These are phyloP conservation scores for Anoura caudifer DNA, from an alignment of 2,113 vertebrate genomes.

Conservation along the genomic window DNA sequence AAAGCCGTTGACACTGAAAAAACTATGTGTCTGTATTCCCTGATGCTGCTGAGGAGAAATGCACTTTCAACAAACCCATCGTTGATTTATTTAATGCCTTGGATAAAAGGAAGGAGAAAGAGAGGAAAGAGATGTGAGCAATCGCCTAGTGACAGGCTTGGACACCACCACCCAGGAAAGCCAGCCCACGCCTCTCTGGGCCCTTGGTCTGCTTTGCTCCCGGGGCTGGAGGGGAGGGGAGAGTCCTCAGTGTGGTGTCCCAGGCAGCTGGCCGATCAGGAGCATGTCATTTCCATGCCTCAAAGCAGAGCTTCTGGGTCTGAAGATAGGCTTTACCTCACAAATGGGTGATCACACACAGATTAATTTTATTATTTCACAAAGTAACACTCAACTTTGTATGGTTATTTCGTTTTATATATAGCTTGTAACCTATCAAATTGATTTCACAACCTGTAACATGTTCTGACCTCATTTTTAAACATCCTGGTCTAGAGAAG, in stretches of 20 bases:
- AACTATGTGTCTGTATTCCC: neutral
- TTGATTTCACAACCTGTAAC: neutral
- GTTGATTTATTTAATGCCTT: neutral
- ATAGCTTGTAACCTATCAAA: neutral
- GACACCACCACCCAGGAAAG: neutral
- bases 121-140: neutral
- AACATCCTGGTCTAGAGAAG: neutral
- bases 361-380: neutral
- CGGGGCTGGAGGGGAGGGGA: rapidly evolving
- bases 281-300: too few species aligned
- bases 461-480: neutral
- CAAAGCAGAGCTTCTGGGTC: neutral
- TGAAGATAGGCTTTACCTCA: neutral
- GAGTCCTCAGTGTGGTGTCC: neutral
- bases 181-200: neutral
- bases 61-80: too few species aligned
- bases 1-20: neutral
- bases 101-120: neutral
- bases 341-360: neutral
- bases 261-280: too few species aligned
- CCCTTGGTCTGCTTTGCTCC: neutral
- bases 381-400: neutral
- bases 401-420: neutral
- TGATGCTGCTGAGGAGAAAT: neutral
- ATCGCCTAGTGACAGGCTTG: neutral